phyloP scores from a whole-genome alignment of 2,797 vertebrate species.

The Australoheros facetus region DNA sequence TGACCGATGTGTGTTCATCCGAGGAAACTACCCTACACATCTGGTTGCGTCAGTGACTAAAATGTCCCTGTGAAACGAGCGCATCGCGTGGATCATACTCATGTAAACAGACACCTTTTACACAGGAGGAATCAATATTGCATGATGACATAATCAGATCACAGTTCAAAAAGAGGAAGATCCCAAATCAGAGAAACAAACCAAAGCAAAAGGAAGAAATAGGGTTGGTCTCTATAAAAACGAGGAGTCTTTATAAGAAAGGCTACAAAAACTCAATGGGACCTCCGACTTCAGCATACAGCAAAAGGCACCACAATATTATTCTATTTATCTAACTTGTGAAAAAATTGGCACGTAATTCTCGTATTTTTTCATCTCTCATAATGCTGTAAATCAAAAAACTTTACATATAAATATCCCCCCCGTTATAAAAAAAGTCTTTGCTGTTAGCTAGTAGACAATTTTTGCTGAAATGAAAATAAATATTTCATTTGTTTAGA shows the following conservation, averaged over 20 bases:
- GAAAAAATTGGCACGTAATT: constrained; percentile 98
- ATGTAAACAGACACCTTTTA: constrained; percentile 87
- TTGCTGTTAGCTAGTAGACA: constrained; percentile 99
- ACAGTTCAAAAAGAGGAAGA: constrained; percentile 88
- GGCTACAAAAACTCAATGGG: constrained; percentile 94
- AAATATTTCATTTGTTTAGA: constrained; percentile 99
- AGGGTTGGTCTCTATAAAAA: constrained; percentile 85
- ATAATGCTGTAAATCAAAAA: constrained; percentile 99
- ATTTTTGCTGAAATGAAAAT: constrained; percentile 99
- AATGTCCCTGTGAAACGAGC: constrained; percentile 71
- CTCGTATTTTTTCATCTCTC: constrained; percentile 84
- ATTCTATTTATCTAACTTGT: constrained; percentile 97
- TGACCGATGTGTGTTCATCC: constrained; percentile 55
- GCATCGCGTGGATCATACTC: constrained; percentile 73
- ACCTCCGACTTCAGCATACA: constrained; percentile 96
- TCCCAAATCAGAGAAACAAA: constrained; percentile 81
- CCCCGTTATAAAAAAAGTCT: constrained; percentile 98
- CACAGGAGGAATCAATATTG: constrained; percentile 86
- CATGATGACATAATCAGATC: constrained; percentile 87
- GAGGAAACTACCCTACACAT: constrained; percentile 67
- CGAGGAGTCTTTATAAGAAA: constrained; percentile 89
- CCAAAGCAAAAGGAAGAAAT: constrained; percentile 77
- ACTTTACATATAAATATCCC: constrained; percentile 99
- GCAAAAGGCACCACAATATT: constrained; percentile 99
- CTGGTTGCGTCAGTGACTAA: constrained; percentile 66